Base-by-base conservation (phyloP, 2,797 vertebrate species). In the Sphenodon punctatus region DNA sequence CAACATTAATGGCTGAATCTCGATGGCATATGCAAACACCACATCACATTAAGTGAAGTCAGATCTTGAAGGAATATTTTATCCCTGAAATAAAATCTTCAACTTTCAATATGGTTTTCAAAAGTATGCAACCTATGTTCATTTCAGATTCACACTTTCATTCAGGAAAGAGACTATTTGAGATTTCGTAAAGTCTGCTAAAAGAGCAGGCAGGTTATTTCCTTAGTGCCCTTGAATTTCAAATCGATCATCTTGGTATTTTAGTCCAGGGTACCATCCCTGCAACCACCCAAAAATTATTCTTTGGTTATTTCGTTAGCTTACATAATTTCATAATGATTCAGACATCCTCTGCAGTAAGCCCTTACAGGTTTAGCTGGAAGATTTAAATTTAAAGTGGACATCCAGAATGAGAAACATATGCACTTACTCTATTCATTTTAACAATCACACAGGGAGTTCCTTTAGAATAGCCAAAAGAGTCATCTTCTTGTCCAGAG, bases 341-440 rank as follows among this genome's bases (percentile, higher is more conserved):
- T 55, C 38, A 53, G 58, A n/a, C 25, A 20, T 65, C 36, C 70
- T 42, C 39, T 63, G 43, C 11, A 48, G 12, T 36, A 2, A 13
- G 25, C 49, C 83, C 78, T 78, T 58, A 75, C 3, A 73, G 66
- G 48, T 53, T 10, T 30, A 67, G 51, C 0, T 59, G 5, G 12
- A 3, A 83, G 32, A 30, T 15, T 41, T 36, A 27, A 85, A 55
- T 4, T 67, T 1, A 25, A 55, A 67, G 36, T 10, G 88, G 43
- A 36, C 63, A 81, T 53, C 17, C 16, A 59, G 27, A 22, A 58
- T 80, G 56, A 67, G 36, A 49, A 38, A 72, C 67, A 17, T 4
- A 73, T 32, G 64, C 64, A 96, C 97, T 94, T 96, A 99, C 98
- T 94, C 98, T 96, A 92, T 99, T 99, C 97, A 99, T 97, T 95